A percentile compares a stretch with the other conserved stretches of the same genome.
phyloP scores from a whole-genome alignment of 2,113 vertebrate species.

The Psilopogon haemacephalus region DNA sequence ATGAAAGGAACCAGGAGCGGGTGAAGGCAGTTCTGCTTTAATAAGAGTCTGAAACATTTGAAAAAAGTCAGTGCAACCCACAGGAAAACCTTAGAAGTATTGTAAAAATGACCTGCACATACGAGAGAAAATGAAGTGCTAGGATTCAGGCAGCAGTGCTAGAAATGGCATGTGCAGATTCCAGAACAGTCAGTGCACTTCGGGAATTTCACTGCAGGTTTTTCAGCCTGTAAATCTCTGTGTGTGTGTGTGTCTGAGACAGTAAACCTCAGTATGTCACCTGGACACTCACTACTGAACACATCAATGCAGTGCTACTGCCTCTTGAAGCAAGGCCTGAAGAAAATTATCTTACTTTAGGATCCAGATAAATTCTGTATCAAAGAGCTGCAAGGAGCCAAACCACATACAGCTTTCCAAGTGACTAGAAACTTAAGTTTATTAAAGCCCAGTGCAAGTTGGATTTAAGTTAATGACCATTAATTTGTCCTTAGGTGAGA shows the following conservation, averaged over 20 bases:
- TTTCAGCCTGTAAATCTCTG: neutral
- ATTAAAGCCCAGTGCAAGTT: slow-evolving; percentile 24
- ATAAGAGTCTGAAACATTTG: slow-evolving; percentile 4
- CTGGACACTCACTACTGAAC: neutral
- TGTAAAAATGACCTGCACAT: slow-evolving; percentile 26
- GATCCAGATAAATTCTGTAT: neutral
- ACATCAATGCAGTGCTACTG: neutral
- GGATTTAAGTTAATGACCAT: neutral
- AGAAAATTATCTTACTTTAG: neutral
- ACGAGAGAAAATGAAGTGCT: neutral
- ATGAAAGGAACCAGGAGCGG: neutral
- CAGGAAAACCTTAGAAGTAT: slow-evolving; percentile 8
- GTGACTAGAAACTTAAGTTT: neutral
- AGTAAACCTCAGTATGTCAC: neutral
- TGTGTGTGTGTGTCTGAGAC: neutral
- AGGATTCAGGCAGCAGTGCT: slow-evolving; percentile 26
- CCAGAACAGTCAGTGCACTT: slow-evolving; percentile 32
- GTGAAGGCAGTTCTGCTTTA: slow-evolving; percentile 39
- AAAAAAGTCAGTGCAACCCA: slow-evolving; percentile 58
- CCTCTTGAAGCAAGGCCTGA: neutral
- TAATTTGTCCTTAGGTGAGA: neutral
- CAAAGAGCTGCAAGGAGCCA: slow-evolving; percentile 12
- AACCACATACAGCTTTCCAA: neutral
- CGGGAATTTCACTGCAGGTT: neutral
- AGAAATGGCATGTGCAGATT: neutral